Evolutionary conservation across 2,888 invertebrate species (phyloP), one percentile per base, ranked within the genome.

Genomic region (Copidosoma aretas): DNA sequence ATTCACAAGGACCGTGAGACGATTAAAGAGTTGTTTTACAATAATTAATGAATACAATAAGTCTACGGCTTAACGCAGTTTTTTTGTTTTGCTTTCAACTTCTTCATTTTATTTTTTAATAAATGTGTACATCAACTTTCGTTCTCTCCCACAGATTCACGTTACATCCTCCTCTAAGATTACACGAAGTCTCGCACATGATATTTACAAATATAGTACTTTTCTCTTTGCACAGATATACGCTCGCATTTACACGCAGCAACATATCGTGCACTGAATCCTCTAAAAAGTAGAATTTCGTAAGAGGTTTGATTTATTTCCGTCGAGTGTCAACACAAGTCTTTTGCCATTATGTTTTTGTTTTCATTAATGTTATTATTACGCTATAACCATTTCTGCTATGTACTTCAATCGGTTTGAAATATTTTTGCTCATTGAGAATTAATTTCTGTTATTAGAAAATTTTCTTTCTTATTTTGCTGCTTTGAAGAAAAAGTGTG

Each of bases 51-150:
- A 73, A 71, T 73, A 72, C 71, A 72, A 72, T 71, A 73, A 73
- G 70, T 73, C 73, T 74, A 74, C 73, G 72, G 71, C 69, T 75
- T 74, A 71, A 68, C 72, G 70, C 73, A 74, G 51, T 5, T 32
- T 32, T 32, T 32, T 32, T 32, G 3, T 32, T 32, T 32, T 32
- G 3, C 4, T 8, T 32, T 75, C 76, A 75, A 56, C 68, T 73
- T 75, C 76, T 71, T 76, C 73, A 71, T 71, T 75, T 72, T 72
- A 75, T 68, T 70, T 71, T 46, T 46, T 73, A 73, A 73, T 75
- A 66, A 73, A 74, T 74, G 76, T 74, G 65, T 75, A 77, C 76
- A 75, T 74, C 75, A 72, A 77, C 69, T 74, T 73, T 64, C 61
- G 64, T 49, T 24, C 49, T 61, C 62, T 46, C 43, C 3, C 12